A percentile compares a stretch with the other conserved stretches of the same genome.
These are phyloP conservation scores for Cathartes aura DNA, from an alignment of 2,113 vertebrate genomes.

Conservation along the genomic window DNA sequence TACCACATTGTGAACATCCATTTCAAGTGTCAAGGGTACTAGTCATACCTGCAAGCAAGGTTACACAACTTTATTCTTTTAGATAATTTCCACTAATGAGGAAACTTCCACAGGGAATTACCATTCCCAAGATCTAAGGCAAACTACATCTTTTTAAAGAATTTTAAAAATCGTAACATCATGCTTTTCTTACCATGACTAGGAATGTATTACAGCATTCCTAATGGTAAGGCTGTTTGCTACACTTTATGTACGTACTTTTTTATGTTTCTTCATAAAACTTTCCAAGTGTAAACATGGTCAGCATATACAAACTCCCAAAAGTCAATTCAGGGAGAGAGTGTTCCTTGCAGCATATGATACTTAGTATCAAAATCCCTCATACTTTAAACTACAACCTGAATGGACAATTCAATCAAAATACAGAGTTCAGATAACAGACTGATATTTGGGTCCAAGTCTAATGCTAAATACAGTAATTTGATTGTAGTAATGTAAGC, in stretches of 20 bases:
- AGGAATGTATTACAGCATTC: background rate
- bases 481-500: background rate
- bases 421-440: background rate
- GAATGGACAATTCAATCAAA: background rate
- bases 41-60: background rate
- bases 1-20: background rate
- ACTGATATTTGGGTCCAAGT: background rate
- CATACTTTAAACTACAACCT: background rate
- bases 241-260: background rate
- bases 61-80: background rate
- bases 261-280: background rate
- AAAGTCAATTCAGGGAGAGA: background rate
- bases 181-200: background rate
- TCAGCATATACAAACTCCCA: background rate
- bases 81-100: background rate
- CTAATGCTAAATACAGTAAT: background rate
- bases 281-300: background rate
- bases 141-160: background rate
- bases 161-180: accelerated
- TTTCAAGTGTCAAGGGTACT: background rate
- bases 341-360: accelerated
- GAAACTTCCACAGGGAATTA: background rate
- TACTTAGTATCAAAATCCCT: background rate
- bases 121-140: background rate
- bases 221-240: background rate